These are phyloP conservation scores for Andrena praecox DNA, from an alignment of 2,888 invertebrate species.

Conservation along the genomic window DNA sequence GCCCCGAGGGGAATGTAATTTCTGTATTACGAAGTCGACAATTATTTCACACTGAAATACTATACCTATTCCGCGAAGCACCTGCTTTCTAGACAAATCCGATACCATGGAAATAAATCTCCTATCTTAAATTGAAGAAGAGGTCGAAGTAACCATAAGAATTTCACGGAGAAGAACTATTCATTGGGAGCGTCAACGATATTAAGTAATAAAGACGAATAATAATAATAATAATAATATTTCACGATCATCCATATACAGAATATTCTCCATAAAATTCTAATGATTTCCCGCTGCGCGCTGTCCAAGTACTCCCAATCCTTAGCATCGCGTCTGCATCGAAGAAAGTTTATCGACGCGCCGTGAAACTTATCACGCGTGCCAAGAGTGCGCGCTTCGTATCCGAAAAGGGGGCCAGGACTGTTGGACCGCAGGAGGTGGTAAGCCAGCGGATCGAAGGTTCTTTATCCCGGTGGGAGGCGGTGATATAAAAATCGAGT, in stretches of 20 bases:
- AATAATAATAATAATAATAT: not conserved
- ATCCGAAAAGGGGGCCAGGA: not conserved
- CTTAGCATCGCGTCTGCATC: too few species aligned
- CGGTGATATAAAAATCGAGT: conserved; percentile 50
- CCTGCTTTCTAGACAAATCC: too few species aligned
- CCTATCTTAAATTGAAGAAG: too few species aligned
- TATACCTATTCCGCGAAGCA: not conserved
- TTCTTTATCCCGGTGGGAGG: conserved; percentile 17
- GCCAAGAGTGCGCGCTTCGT: not conserved
- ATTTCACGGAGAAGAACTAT: too few species aligned
- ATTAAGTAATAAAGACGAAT: too few species aligned
- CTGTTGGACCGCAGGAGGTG: not conserved
- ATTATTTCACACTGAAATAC: not conserved
- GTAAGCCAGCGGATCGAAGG: not conserved
- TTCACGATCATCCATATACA: not conserved
- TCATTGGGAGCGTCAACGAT: too few species aligned
- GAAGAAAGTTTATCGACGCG: not conserved
- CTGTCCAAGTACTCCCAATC: not conserved
- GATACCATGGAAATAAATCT: too few species aligned
- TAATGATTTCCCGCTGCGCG: too few species aligned
- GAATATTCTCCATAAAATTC: not conserved
- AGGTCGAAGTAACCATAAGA: too few species aligned
- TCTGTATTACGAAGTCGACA: not conserved
- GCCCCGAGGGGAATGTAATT: not conserved
- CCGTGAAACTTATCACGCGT: not conserved